A percentile compares a stretch with the other conserved stretches of the same genome.
Evolutionary conservation across 2,888 invertebrate genomes (phyloP).

Genomic region (Helicoverpa assulta): DNA sequence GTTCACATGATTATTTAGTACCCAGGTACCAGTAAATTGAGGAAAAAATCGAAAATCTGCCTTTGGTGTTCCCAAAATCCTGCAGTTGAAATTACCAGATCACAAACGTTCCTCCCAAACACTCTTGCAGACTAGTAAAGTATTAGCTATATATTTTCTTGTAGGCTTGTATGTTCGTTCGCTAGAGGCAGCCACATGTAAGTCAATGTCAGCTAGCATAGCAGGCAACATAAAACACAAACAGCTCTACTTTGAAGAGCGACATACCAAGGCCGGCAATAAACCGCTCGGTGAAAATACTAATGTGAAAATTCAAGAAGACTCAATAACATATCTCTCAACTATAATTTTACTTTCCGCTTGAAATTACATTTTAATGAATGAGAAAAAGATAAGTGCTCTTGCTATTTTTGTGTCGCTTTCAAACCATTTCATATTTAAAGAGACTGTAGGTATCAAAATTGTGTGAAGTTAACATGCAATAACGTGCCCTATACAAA

Average conservation of each 20-base stretch:
- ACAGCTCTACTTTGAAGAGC: constrained; percentile 49
- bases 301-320: constrained; percentile 40
- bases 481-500: neutral
- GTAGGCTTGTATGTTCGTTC: neutral
- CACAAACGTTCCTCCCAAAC: neutral
- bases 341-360: constrained; percentile 8
- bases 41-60: neutral
- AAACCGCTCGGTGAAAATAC: constrained; percentile 57
- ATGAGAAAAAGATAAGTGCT: neutral
- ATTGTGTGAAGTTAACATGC: neutral
- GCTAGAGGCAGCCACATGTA: constrained; percentile 43
- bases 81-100: neutral
- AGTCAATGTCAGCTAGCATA: constrained; percentile 63
- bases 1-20: neutral
- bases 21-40: neutral
- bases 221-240: constrained; percentile 60
- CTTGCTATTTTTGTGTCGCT: neutral
- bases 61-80: neutral
- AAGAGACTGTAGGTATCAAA: too few relatives aligned
- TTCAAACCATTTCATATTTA: neutral
- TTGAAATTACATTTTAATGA: neutral
- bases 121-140: constrained; percentile 11
- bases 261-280: constrained; percentile 58
- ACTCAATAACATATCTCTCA: constrained; percentile 35
- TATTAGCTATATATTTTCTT: constrained; percentile 7